Conservation (phyloP, 53 echinoderm and acorn worm species). For the Holothuria leucospilota region DNA sequence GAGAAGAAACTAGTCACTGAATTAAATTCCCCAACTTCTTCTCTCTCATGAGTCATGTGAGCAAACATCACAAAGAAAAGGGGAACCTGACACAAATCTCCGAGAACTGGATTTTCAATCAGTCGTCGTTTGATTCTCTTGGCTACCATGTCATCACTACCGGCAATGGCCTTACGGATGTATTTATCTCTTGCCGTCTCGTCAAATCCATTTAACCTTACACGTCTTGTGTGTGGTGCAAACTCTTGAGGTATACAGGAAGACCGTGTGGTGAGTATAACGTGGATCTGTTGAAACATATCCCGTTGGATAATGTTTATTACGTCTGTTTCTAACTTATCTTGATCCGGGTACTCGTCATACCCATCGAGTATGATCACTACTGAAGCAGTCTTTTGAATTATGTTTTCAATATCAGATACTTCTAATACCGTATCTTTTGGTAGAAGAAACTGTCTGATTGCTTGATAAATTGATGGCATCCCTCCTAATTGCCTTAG, state of each 20-base stretch:
- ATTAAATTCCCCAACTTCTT: slow-evolving; percentile 6
- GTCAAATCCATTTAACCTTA: slow-evolving; percentile 6
- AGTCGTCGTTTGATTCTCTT: background rate
- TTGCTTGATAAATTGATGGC: slow-evolving; percentile 10
- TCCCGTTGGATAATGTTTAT: background rate
- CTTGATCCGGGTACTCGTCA: slow-evolving; percentile 31
- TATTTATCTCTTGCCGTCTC: slow-evolving; percentile 19
- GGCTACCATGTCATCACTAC: background rate
- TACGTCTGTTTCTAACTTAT: background rate
- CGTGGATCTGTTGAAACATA: slow-evolving; percentile 21
- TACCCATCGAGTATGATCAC: slow-evolving; percentile 17
- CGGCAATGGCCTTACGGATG: background rate
- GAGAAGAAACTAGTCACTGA: slow-evolving; percentile 16
- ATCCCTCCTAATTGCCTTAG: slow-evolving; percentile 1
- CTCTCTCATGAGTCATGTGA: background rate
- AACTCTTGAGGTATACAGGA: background rate
- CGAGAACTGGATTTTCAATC: slow-evolving; percentile 4
- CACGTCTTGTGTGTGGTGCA: background rate
- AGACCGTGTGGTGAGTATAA: slow-evolving; percentile 23
- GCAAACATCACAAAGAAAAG: slow-evolving; percentile 39
- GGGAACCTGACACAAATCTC: slow-evolving; percentile 27
- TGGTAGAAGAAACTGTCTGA: slow-evolving; percentile 17
- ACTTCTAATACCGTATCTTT: background rate
- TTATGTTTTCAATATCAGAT: background rate
- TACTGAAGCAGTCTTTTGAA: background rate